Conservation (phyloP, 2,888 invertebrate genomes). For the Apantesis nais region DNA sequence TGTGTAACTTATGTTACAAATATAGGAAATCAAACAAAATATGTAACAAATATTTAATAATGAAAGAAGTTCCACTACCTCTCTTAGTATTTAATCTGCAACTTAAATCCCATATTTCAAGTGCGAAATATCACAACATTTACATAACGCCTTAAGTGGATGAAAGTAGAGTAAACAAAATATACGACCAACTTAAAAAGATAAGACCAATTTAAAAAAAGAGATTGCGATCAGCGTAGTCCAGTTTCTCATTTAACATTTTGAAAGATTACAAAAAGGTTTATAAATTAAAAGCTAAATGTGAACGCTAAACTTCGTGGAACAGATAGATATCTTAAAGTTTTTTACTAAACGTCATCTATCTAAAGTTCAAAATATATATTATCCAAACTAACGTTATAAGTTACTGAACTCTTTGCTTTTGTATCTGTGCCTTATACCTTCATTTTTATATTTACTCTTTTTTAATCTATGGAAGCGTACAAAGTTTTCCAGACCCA, state of each 20-base stretch:
- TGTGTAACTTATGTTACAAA: not conserved
- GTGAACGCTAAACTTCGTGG: slow-evolving; percentile 46
- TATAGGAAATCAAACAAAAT: not conserved
- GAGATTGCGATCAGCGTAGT: slow-evolving; percentile 43
- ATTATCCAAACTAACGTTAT: slow-evolving; percentile 20
- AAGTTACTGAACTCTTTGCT: not conserved
- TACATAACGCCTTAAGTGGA: not conserved
- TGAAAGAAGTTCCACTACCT: not conserved
- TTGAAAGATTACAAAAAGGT: slow-evolving; percentile 37
- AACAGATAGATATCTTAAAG: slow-evolving; percentile 55
- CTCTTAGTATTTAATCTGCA: not conserved
- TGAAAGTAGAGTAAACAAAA: slow-evolving; percentile 27
- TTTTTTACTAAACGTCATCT: slow-evolving; percentile 43
- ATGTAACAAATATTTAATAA: not conserved
- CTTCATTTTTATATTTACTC: not conserved
- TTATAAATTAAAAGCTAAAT: slow-evolving; percentile 38
- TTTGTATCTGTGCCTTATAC: not conserved
- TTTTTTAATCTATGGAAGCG: not conserved
- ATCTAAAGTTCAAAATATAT: slow-evolving; percentile 37
- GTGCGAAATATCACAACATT: not conserved
- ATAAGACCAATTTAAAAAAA: slow-evolving; percentile 3
- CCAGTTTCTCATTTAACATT: slow-evolving; percentile 45
- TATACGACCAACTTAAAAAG: slow-evolving; percentile 24
- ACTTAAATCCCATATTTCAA: not conserved
- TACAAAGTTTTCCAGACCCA: not conserved